These are phyloP conservation scores for Pammene aurita DNA, from an alignment of 2,888 invertebrate species.

Conservation along the genomic window DNA sequence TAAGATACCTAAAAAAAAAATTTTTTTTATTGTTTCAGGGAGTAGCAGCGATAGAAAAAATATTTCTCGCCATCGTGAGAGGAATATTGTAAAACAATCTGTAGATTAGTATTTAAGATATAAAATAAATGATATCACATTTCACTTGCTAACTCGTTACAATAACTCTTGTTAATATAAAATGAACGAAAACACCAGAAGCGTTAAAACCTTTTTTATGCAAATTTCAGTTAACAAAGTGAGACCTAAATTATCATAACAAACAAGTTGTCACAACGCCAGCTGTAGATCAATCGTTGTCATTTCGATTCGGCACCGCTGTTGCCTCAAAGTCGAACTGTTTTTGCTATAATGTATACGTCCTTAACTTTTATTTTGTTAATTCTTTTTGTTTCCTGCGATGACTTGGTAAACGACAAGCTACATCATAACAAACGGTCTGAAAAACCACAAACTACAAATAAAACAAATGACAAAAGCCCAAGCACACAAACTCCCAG, in stretches of 20 bases:
- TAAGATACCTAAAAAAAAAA: not conserved
- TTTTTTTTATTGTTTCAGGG: constrained; percentile 52
- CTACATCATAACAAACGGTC: constrained; percentile 10
- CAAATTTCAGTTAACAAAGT: constrained; percentile 33
- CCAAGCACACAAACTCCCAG: constrained; percentile 6
- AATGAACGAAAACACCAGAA: constrained; percentile 25
- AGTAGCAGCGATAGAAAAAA: constrained; percentile 59
- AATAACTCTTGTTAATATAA: not conserved
- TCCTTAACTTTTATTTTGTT: constrained; percentile 21
- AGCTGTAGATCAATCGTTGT: constrained; percentile 33
- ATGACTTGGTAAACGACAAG: constrained; percentile 23
- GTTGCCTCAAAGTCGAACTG: constrained; percentile 3
- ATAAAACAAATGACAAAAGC: not conserved
- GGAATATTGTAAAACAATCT: constrained; percentile 52
- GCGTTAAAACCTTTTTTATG: constrained; percentile 26
- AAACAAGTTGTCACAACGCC: constrained; percentile 31
- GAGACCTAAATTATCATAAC: constrained; percentile 39
- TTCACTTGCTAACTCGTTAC: constrained; percentile 17
- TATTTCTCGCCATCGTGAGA: constrained; percentile 57
- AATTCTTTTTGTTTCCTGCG: constrained; percentile 25
- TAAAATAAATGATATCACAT: constrained; percentile 2
- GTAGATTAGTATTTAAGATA: not conserved
- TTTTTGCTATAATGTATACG: constrained; percentile 33
- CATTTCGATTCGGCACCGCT: constrained; percentile 24
- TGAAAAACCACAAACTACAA: constrained; percentile 15